Evolutionary conservation across 2,888 invertebrate genomes (phyloP), one percentile per base, ranked within the genome.

Genomic region (Tyria jacobaeae): DNA sequence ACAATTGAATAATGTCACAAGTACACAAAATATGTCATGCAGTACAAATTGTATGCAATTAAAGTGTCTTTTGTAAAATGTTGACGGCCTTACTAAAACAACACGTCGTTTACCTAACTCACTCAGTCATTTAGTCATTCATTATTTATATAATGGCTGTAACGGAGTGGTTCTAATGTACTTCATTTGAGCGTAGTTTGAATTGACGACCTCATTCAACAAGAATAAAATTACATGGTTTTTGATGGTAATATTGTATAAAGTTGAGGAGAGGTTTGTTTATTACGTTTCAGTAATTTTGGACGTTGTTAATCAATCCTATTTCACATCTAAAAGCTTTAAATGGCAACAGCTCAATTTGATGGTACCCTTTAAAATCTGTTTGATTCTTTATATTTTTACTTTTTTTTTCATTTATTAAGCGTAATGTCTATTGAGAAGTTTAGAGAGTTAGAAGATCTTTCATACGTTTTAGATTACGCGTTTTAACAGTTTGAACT

Each of bases 121-220:
- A 71, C 82, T 54, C 77, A 72, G 83, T 76, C 76, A 85, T 85
- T 81, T 85, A 73, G 83, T 52, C 78, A 74, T 85, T 77, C 74
- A 84, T 85, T 81, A 85, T 85, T 85, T 78, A 85, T 85, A 78
- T 73, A 41, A 55, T 44, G 39, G 34, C 44, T 31, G 41, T 54
- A 54, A 41, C 41, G 17, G 12, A 44, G 44, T 54, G 21, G 44
- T 54, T 44, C 31, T 44, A 53, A 37, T 25, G 53, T 21, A 44
- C 15, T 34, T 44, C 31, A 31, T 34, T 55, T 21, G 21, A 44
- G 39, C 15, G 55, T 55, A 55, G 21, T 55, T 31, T 44, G 12
- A 39, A 53, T 53, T 39, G 25, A 53, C 25, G 53, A 53, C 25
- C 7, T 37, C n/a, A 5, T 39, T 53, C 24, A 25, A 39, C 25